Base-by-base conservation (phyloP, 1,140 invertebrate genomes). In the Cherax destructor region DNA sequence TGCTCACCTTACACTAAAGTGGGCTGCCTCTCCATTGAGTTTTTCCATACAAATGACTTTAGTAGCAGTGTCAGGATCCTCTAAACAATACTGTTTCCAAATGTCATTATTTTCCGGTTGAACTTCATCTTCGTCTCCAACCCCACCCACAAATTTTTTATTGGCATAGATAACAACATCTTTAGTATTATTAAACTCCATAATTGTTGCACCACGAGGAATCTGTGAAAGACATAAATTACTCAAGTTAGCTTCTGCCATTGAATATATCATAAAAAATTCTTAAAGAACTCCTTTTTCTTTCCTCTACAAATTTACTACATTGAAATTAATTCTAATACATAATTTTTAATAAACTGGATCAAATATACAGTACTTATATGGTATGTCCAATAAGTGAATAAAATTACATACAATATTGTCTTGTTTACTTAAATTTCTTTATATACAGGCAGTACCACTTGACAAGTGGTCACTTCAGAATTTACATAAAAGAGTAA, bases 11-110 rank as follows among this genome's bases (percentile, higher is more conserved):
- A 94, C 95, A 92, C 94, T 95, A 7, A 95, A 93, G 93, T 95
- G 95, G 50, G 95, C 95, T 88, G 95, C 95, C 93, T 95, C 95
- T 69, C 95, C 95, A 94, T 95, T 95, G 13, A 95, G 94, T 93
- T 95, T 95, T 77, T 91, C 92, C 84, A 95, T 95, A 81, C 93
- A 94, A 50, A 95, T 93, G 5, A 95, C 93, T 83, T 93, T 93
- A 9, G 93, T 72, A 47, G 94, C 94, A 47, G 93, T 59, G 30
- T 86, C 81, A 4, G 80, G 86, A 21, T 72, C 50, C 7, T 86
- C 47, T 10, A 93, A 52, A 47, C 77, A 93, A 84, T 77, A 92
- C 88, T 94, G 94, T 91, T 94, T 93, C 95, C 95, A 95, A 24
- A 94, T 93, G 83, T 94, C 93, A 83, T 95, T 94, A 92, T 94